Conservation (phyloP, 1,140 invertebrate genomes). For the Camponotus vicinus region DNA sequence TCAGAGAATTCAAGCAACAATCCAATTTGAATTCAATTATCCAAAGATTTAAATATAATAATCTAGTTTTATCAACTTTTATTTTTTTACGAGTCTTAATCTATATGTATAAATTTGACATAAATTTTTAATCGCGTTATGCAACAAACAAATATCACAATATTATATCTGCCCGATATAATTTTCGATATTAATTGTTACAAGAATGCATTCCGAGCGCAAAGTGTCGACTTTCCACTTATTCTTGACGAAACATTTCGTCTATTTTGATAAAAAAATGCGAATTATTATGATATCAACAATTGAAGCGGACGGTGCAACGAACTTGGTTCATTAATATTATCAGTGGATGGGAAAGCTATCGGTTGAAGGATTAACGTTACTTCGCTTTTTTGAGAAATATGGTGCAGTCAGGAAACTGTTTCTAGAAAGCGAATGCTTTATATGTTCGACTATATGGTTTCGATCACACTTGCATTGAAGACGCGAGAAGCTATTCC, state of each 20-base stretch:
- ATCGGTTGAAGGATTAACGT: conserved; percentile 48
- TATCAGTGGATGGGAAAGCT: conserved; percentile 27
- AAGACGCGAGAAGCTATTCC: not conserved
- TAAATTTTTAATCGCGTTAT: not conserved
- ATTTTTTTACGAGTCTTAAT: not conserved
- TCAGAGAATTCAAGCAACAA: not conserved
- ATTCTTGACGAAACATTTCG: not conserved
- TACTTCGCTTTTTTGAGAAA: not conserved
- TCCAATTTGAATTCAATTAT: not conserved
- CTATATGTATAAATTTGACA: not conserved
- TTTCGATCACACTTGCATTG: not conserved
- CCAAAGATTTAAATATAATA: not conserved
- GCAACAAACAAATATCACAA: not conserved
- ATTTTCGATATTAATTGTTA: not conserved
- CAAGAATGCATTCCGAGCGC: conserved; percentile 4
- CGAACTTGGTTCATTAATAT: conserved; percentile 7
- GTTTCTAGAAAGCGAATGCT: conserved; percentile 30
- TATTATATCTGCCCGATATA: not conserved
- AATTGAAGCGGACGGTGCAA: conserved; percentile 40
- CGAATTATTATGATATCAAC: conserved; percentile 38
- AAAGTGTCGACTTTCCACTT: conserved; percentile 10
- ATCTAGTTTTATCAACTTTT: not conserved
- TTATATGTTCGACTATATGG: not conserved
- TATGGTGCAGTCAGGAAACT: not conserved
- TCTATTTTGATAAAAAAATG: not conserved